Evolutionary conservation across 2,797 vertebrate genomes (phyloP).

Genomic region (Cynodonichthys magdalenae): DNA sequence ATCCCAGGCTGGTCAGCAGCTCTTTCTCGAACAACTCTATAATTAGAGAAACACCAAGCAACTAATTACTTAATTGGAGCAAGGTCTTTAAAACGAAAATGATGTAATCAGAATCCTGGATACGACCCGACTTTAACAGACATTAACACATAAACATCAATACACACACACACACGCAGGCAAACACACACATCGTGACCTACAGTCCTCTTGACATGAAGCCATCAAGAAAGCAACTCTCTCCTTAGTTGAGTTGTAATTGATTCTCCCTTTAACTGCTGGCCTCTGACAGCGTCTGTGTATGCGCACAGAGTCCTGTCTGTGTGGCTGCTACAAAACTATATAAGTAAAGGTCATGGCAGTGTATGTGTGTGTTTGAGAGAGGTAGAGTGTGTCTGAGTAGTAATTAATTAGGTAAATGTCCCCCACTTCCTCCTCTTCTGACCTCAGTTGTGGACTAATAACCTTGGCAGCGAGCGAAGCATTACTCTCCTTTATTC

Average conservation of each 20-base stretch:
- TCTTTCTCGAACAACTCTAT: conserved; percentile 81
- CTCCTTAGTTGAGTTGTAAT: conserved; percentile 66
- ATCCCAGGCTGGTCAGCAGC: conserved; percentile 71
- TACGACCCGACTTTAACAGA: conserved; percentile 58
- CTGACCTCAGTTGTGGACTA: conserved; percentile 85
- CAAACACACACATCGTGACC: conserved; percentile 49
- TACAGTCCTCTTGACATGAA: conserved; percentile 67
- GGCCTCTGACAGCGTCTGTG: conserved; percentile 39
- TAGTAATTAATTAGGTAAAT: conserved; percentile 80
- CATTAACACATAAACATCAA: conserved; percentile 40
- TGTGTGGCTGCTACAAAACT: conserved; percentile 69
- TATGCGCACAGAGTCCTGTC: conserved; percentile 39
- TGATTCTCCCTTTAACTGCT: conserved; percentile 69
- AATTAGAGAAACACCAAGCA: conserved; percentile 79
- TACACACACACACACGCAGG: conserved; percentile 45
- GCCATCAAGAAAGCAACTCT: conserved; percentile 66
- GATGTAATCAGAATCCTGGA: conserved; percentile 81
- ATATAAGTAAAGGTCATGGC: conserved; percentile 77
- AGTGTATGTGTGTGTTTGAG: conserved; percentile 36
- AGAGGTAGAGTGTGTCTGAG: conserved; percentile 36
- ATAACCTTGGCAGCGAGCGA: conserved; percentile 83
- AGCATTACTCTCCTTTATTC: conserved; percentile 78
- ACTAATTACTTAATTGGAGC: conserved; percentile 86
- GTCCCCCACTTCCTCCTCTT: conserved; percentile 54
- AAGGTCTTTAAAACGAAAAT: conserved; percentile 82